Evolutionary conservation across 64 coral and sea anemone species (phyloP).

Genomic region (Montipora efflorescens): DNA sequence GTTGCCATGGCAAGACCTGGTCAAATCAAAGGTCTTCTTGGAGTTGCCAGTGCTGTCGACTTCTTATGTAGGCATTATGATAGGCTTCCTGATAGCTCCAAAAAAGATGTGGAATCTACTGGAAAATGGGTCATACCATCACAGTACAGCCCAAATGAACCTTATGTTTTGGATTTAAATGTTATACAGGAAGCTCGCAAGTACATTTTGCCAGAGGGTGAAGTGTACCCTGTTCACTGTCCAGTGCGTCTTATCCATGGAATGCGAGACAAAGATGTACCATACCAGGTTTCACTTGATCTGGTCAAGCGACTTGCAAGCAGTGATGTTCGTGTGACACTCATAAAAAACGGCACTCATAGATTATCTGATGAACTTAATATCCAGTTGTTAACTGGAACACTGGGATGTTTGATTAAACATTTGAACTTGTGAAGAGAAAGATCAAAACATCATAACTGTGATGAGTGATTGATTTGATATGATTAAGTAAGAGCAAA

Average conservation of each 20-base stretch:
- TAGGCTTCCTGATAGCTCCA: slow-evolving; percentile 58
- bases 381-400: slow-evolving; percentile 60
- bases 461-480: no score
- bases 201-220: slow-evolving; percentile 47
- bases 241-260: slow-evolving; percentile 88
- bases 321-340: slow-evolving; percentile 65
- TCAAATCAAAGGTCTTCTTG: slow-evolving; percentile 75
- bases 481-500: no score
- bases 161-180: slow-evolving; percentile 77
- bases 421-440: slow-evolving; percentile 16
- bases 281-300: slow-evolving; percentile 85
- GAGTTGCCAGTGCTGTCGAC: slow-evolving; percentile 80
- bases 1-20: slow-evolving; percentile 79
- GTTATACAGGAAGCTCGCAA: slow-evolving; percentile 77
- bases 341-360: slow-evolving; percentile 82
- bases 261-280: slow-evolving; percentile 81
- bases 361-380: slow-evolving; percentile 75
- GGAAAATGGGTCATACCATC: slow-evolving; percentile 79
- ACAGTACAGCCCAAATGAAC: slow-evolving; percentile 65
- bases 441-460: background rate
- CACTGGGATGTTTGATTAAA: slow-evolving; percentile 69
- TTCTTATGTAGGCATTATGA: slow-evolving; percentile 79
- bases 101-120: slow-evolving; percentile 61
- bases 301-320: slow-evolving; percentile 62
- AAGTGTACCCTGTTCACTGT: slow-evolving; percentile 54